A percentile compares a stretch with the other conserved stretches of the same genome.
These are phyloP conservation scores for Leuciscus waleckii DNA, from an alignment of 2,797 vertebrate genomes.

Conservation along the genomic window DNA sequence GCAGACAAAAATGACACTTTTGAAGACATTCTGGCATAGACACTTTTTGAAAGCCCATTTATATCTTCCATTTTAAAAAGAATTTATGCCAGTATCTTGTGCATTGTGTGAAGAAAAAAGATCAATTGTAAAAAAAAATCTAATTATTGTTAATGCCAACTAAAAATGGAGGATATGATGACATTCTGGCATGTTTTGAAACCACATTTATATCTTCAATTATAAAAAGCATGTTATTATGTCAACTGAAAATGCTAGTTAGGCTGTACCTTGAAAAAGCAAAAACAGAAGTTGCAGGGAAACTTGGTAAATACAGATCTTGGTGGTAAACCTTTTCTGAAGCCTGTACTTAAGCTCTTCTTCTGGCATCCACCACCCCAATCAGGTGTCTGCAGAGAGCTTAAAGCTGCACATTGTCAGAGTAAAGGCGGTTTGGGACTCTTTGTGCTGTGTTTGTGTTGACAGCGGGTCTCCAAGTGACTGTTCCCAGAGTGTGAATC, in stretches of 20 bases:
- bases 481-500: conserved; percentile 63
- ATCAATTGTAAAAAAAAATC: no score
- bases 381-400: conserved; percentile 69
- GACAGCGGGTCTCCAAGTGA: conserved; percentile 58
- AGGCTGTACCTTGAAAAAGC: not conserved
- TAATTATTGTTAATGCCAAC: no score
- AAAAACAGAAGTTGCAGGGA: conserved; percentile 38
- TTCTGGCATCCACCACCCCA: conserved; percentile 59
- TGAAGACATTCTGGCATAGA: not conserved
- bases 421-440: conserved; percentile 62
- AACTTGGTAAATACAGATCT: conserved; percentile 44
- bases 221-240: not conserved
- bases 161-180: not conserved
- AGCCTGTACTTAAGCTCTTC: conserved; percentile 49
- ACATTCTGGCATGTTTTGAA: not conserved
- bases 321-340: conserved; percentile 53
- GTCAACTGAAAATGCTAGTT: not conserved
- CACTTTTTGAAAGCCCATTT: not conserved
- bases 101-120: no score
- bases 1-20: not conserved
- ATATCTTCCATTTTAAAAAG: not conserved
- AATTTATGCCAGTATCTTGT: no score
- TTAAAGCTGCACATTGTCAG: conserved; percentile 66
- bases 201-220: not conserved
- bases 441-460: conserved; percentile 64